Evolutionary conservation across 2,113 vertebrate genomes (phyloP).

Genomic region (Macquaria australasica): DNA sequence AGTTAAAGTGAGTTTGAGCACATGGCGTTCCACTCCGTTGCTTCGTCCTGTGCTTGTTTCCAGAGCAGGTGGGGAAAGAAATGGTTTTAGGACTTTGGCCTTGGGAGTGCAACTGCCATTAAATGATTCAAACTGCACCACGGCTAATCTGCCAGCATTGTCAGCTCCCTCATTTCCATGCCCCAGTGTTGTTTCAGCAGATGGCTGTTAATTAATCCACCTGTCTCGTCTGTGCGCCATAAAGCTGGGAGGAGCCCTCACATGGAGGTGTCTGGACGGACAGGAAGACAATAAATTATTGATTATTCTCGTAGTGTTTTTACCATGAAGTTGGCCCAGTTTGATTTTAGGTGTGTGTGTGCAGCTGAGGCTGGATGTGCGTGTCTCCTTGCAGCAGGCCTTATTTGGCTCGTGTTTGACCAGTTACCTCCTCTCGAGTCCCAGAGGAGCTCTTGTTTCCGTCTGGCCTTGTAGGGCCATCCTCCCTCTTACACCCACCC

Average conservation of each 20-base stretch:
- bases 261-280: background rate
- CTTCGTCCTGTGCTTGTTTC: conserved; percentile 14
- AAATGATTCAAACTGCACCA: conserved; percentile 42
- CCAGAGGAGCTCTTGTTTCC: conserved; percentile 79
- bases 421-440: conserved; percentile 82
- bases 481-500: conserved; percentile 65
- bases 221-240: conserved; percentile 45
- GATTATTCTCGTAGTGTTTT: background rate
- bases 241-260: conserved; percentile 39
- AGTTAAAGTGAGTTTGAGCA: conserved; percentile 16
- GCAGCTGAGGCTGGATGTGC: conserved; percentile 41
- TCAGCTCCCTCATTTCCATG: conserved; percentile 48
- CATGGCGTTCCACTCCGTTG: conserved; percentile 36
- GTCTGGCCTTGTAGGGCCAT: conserved; percentile 84
- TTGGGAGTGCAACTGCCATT: conserved; percentile 35
- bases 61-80: conserved; percentile 45
- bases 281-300: conserved; percentile 12
- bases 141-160: conserved; percentile 34
- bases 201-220: conserved; percentile 57
- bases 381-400: conserved; percentile 76
- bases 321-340: conserved; percentile 6
- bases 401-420: conserved; percentile 88
- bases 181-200: conserved; percentile 33
- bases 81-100: conserved; percentile 65
- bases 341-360: conserved; percentile 39